These are phyloP conservation scores for Lithophane semibrunnea DNA, from an alignment of 2,888 invertebrate genomes.

Conservation along the genomic window DNA sequence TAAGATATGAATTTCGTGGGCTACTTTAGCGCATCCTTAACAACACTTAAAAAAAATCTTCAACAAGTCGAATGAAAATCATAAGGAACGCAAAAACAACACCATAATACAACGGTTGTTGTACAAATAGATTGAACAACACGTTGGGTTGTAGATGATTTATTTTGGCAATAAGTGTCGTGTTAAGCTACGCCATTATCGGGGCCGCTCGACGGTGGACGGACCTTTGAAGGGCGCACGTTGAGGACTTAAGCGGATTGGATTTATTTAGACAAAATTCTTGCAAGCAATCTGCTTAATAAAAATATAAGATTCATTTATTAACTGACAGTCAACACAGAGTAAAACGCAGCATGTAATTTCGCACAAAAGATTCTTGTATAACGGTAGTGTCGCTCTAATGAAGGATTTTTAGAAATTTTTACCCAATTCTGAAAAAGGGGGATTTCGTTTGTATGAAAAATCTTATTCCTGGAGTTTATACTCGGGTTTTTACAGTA, in stretches of 20 bases:
- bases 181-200: constrained; percentile 84
- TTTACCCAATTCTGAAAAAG: background rate
- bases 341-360: background rate
- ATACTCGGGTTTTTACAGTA: no score
- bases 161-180: constrained; percentile 88
- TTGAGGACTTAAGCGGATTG: constrained; percentile 32
- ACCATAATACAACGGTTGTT: constrained; percentile 56
- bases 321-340: background rate
- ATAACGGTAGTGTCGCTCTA: background rate
- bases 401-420: background rate
- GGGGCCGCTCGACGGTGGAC: constrained; percentile 72
- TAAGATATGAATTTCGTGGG: no score
- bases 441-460: background rate
- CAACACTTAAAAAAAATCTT: background rate
- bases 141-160: constrained; percentile 80
- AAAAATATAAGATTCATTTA: background rate
- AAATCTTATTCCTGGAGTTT: no score
- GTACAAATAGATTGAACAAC: constrained; percentile 77
- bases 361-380: no score
- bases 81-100: constrained; percentile 43
- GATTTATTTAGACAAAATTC: background rate
- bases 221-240: constrained; percentile 56
- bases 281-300: background rate
- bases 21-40: no score
- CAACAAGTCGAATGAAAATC: constrained; percentile 13